Base-by-base conservation (phyloP, 2,888 invertebrate species). In the Lasius platythorax region DNA sequence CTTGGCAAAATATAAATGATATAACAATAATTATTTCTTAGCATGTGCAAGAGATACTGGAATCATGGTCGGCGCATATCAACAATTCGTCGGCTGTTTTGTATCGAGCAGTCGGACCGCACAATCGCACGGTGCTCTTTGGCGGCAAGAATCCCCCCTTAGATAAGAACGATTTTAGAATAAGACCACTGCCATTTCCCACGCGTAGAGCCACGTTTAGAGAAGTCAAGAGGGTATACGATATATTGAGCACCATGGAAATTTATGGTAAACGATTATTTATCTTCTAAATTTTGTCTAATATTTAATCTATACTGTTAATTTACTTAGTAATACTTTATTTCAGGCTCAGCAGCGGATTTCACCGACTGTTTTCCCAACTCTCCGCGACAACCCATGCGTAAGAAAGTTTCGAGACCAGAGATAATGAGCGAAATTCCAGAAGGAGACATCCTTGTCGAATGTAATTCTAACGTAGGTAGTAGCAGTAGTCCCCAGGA, bases 131-230 rank as follows among this genome's bases (percentile, higher is more conserved):
- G 1, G 96, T 98, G 0, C 95, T 98, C 66, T 98, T 98, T 93
- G 96, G 96, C 15, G 98, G 98, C 0, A 97, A 97, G 93, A 96
- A 95, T 79, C 97, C 98, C 0, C 96, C 97, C 0, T 94, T 98
- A 18, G 96, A 96, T 85, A 96, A 96, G 89, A 96, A 95, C 4
- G 97, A 98, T 92, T 91, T 95, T 1, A 95, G 97, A 84, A 94
- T 98, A 11, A 95, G 97, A 88, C 96, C 96, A 30, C 96, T 98
- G 87, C 98, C 98, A 0, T 98, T 98, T 95, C 97, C 97, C 0
- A 98, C 98, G 0, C 96, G 97, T 89, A 96, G 98, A 89, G 97
- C 98, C 0, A 98, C 98, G 0, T 97, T 97, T 91, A 97, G 96
- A 75, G 98, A 98, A 95, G 96, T 98, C 1, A 96, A 97, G 93